These are phyloP conservation scores for Clusia tigrina DNA, from an alignment of 2,888 invertebrate species.

Conservation along the genomic window DNA sequence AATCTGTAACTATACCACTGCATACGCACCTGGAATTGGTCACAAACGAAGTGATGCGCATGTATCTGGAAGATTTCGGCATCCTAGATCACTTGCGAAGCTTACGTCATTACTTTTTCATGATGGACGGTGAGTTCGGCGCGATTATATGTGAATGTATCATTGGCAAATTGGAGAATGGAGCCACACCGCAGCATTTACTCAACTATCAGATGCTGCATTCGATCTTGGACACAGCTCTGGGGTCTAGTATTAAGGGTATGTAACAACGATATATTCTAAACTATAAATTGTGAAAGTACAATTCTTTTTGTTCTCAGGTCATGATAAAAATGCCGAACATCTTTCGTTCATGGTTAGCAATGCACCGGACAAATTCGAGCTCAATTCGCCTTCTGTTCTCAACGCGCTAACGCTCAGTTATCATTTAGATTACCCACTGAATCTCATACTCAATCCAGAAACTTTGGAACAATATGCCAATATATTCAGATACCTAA, in stretches of 20 bases:
- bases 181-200: conserved; percentile 72
- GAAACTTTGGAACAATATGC: conserved; percentile 77
- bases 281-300: background rate
- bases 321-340: conserved; percentile 69
- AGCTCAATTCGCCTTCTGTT: conserved; percentile 73
- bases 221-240: conserved; percentile 73
- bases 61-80: conserved; percentile 72
- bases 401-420: conserved; percentile 74
- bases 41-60: conserved; percentile 76
- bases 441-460: conserved; percentile 78
- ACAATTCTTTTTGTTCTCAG: conserved; percentile 49
- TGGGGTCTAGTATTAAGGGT: conserved; percentile 74
- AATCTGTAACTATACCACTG: conserved; percentile 75
- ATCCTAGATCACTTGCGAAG: conserved; percentile 74
- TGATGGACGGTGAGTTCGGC: conserved; percentile 83
- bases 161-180: conserved; percentile 73
- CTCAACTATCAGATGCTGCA: conserved; percentile 76
- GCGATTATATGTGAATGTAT: conserved; percentile 75
- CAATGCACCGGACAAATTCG: conserved; percentile 70
- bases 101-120: conserved; percentile 79
- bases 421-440: conserved; percentile 78
- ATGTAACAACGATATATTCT: conserved; percentile 53
- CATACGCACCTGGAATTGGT: conserved; percentile 74
- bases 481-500: conserved; percentile 77
- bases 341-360: conserved; percentile 72